Evolutionary conservation across 2,113 vertebrate genomes (phyloP).

Genomic region (Lichenostomus cassidix): DNA sequence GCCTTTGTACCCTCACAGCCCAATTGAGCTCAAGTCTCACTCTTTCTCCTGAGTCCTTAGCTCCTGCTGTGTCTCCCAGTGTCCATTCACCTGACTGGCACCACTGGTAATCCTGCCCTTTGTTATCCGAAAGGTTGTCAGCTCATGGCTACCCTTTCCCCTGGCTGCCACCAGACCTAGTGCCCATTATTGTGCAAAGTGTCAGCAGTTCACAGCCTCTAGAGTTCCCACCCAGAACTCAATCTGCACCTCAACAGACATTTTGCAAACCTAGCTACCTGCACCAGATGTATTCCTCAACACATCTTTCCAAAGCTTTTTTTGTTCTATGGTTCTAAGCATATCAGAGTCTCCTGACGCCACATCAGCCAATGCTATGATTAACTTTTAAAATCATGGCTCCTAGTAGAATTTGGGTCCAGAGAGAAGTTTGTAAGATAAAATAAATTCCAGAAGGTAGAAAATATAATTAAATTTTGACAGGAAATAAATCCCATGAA

Average conservation of each 20-base stretch:
- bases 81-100: background rate
- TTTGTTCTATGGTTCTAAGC: background rate
- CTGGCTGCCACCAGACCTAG: background rate
- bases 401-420: background rate
- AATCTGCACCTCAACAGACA: background rate
- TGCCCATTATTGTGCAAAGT: background rate
- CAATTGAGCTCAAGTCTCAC: background rate
- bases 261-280: background rate
- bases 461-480: background rate
- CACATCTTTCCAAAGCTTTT: background rate
- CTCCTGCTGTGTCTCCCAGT: background rate
- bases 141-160: background rate
- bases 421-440: background rate
- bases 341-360: background rate
- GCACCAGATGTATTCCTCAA: background rate
- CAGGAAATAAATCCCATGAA: background rate
- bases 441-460: background rate
- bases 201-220: fast-evolving
- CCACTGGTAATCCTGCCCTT: background rate
- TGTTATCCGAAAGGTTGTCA: background rate
- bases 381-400: background rate
- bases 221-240: background rate
- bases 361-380: background rate
- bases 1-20: background rate
- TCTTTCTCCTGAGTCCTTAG: background rate